Evolutionary conservation across 2,797 vertebrate genomes (phyloP).

Genomic region (Gymnocypris eckloni): DNA sequence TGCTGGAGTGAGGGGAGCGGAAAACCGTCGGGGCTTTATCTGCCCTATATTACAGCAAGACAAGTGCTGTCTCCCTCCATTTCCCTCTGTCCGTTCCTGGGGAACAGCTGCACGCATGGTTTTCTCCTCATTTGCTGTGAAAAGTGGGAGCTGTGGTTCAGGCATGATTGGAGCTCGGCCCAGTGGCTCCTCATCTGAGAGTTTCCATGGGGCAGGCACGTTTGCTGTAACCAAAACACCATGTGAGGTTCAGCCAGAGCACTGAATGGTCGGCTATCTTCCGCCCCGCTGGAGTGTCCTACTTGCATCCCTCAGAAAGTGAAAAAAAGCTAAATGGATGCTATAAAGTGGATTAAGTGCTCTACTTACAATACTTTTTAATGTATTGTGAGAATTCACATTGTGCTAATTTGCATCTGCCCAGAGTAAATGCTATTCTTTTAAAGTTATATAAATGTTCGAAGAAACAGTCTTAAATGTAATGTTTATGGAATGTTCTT

Average conservation of each 20-base stretch:
- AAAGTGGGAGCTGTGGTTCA: conserved; percentile 65
- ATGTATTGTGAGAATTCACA: no score
- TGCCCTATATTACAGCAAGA: conserved; percentile 36
- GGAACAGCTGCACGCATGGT: conserved; percentile 76
- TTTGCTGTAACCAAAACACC: conserved; percentile 70
- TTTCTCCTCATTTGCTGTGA: conserved; percentile 61
- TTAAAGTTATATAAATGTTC: background rate
- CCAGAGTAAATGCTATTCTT: background rate
- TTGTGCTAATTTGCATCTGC: background rate
- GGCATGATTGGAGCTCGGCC: conserved; percentile 66
- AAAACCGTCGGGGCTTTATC: conserved; percentile 33
- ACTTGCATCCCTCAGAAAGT: conserved; percentile 7
- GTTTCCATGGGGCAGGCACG: conserved; percentile 59
- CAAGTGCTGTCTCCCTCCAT: conserved; percentile 53
- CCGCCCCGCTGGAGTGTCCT: conserved; percentile 8
- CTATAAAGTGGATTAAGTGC: background rate
- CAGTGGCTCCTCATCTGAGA: conserved; percentile 54
- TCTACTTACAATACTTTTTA: no score
- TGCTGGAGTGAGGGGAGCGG: conserved; percentile 25
- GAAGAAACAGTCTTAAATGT: background rate
- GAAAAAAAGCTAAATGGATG: background rate
- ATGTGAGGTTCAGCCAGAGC: conserved; percentile 63
- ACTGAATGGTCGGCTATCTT: conserved; percentile 3
- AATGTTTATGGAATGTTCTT: background rate
- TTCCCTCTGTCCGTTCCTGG: conserved; percentile 64